These are phyloP conservation scores for Lycia hirtaria DNA, from an alignment of 2,888 invertebrate species.

Conservation along the genomic window DNA sequence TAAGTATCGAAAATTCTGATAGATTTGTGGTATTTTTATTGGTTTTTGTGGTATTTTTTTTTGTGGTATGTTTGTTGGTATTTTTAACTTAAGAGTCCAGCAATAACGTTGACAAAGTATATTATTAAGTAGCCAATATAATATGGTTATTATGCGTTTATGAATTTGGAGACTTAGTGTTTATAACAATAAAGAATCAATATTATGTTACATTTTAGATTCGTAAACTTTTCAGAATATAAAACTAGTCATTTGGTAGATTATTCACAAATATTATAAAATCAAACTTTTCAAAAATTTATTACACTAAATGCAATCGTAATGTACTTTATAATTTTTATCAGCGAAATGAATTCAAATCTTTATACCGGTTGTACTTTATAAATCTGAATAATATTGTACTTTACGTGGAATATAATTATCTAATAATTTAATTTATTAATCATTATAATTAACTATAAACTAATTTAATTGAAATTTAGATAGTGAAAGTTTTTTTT, in stretches of 20 bases:
- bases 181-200: slow-evolving; percentile 19
- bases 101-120: too few relatives aligned
- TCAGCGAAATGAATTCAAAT: slow-evolving; percentile 9
- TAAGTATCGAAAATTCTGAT: too few relatives aligned
- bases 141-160: not conserved
- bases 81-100: too few relatives aligned
- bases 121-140: too few relatives aligned
- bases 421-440: slow-evolving; percentile 29
- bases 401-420: slow-evolving; percentile 30
- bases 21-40: too few relatives aligned
- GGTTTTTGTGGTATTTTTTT: too few relatives aligned
- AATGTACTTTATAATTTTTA: slow-evolving; percentile 9
- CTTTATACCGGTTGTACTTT: slow-evolving; percentile 12
- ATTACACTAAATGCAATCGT: slow-evolving; percentile 26
- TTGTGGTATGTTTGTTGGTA: too few relatives aligned
- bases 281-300: not conserved
- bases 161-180: slow-evolving; percentile 3
- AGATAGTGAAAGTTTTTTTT: slow-evolving; percentile 44
- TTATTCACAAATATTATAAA: not conserved
- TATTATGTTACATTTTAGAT: not conserved
- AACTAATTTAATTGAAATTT: slow-evolving; percentile 37
- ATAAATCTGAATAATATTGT: slow-evolving; percentile 20
- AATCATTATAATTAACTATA: slow-evolving; percentile 16
- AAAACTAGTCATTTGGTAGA: not conserved
- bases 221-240: slow-evolving; percentile 1